These are phyloP conservation scores for Xestia c-nigrum DNA, from an alignment of 2,888 invertebrate species.

Conservation along the genomic window DNA sequence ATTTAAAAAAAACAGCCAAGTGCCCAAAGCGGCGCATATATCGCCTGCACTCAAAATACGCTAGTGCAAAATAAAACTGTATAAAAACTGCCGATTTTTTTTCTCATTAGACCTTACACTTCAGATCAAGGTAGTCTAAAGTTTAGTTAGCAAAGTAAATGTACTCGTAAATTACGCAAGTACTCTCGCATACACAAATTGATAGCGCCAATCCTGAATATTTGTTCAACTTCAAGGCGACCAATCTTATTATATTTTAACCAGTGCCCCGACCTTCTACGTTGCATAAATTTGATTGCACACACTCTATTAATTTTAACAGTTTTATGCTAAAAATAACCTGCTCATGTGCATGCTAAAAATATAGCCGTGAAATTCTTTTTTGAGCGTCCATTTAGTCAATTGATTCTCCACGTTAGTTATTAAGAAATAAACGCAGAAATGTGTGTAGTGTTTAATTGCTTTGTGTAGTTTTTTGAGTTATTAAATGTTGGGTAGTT, in stretches of 20 bases:
- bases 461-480: background rate
- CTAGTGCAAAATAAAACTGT: background rate
- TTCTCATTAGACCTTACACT: background rate
- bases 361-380: slow-evolving; percentile 21
- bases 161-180: slow-evolving; percentile 34
- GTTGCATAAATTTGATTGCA: slow-evolving; percentile 59
- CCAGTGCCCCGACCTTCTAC: slow-evolving; percentile 44
- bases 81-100: slow-evolving; percentile 1
- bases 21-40: too few species aligned
- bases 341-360: slow-evolving; percentile 9
- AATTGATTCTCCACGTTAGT: slow-evolving; percentile 36
- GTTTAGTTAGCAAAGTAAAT: slow-evolving; percentile 15
- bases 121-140: slow-evolving; percentile 23
- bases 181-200: slow-evolving; percentile 28
- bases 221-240: slow-evolving; percentile 59
- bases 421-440: slow-evolving; percentile 14
- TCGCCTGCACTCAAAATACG: background rate
- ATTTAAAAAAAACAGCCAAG: background rate
- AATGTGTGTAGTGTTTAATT: slow-evolving; percentile 1
- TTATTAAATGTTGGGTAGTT: background rate
- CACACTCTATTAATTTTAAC: slow-evolving; percentile 54
- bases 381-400: background rate
- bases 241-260: slow-evolving; percentile 21
- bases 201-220: slow-evolving; percentile 42
- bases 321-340: slow-evolving; percentile 34